phyloP scores from a whole-genome alignment of 2,888 invertebrate species.

The Eristalis tenax region DNA sequence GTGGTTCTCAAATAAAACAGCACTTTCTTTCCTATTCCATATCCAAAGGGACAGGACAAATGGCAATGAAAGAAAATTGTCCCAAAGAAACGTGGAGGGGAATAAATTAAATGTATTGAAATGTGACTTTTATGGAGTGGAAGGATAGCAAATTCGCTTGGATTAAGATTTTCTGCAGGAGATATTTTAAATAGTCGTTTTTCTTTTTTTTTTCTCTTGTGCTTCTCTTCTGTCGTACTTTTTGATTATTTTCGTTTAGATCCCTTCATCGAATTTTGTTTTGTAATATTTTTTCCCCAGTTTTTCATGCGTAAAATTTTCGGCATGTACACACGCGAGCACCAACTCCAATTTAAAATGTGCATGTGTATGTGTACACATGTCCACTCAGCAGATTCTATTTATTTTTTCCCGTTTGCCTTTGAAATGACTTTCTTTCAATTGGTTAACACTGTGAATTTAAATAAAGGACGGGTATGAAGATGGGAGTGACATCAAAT shows the following conservation, averaged over 20 bases:
- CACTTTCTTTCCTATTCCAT: slow-evolving; percentile 10
- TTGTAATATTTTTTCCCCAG: not conserved
- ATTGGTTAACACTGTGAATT: not conserved
- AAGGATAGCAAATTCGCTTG: slow-evolving; percentile 51
- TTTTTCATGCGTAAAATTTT: not conserved
- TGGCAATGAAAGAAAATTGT: slow-evolving; percentile 45
- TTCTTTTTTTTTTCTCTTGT: not conserved
- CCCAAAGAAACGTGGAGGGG: slow-evolving; percentile 19
- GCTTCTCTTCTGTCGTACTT: not conserved
- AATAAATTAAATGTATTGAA: slow-evolving; percentile 53
- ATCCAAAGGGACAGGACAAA: slow-evolving; percentile 48
- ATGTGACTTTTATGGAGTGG: slow-evolving; percentile 61
- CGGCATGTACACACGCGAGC: not conserved
- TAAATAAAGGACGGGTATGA: not conserved
- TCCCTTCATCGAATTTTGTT: not conserved
- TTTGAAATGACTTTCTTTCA: not conserved
- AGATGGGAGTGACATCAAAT: not conserved
- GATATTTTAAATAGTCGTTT: slow-evolving; percentile 24
- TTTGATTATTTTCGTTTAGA: slow-evolving; percentile 12
- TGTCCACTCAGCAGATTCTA: not conserved
- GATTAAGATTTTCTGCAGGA: slow-evolving; percentile 39
- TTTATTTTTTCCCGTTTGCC: not conserved
- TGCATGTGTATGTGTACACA: not conserved
- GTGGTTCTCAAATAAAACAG: slow-evolving; percentile 47
- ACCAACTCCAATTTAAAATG: not conserved